Percentiles rank a stretch among this genome's conserved stretches.
Conservation (phyloP, 2,888 invertebrate species). For the Apeira syringaria region DNA sequence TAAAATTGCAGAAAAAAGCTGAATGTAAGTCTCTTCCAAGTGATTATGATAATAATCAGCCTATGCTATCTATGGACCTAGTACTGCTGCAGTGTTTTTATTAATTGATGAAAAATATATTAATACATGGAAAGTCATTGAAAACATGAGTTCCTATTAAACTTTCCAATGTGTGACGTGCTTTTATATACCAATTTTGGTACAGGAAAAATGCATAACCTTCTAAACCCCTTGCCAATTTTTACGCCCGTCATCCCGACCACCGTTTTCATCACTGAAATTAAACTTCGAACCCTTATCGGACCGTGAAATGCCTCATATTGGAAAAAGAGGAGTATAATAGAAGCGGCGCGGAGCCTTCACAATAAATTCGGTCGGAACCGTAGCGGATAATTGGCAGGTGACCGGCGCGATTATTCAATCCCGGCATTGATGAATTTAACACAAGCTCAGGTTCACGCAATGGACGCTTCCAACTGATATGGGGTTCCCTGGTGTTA, state of each 20-base stretch:
- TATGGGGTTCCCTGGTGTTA: slow-evolving; percentile 15
- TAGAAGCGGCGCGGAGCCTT: slow-evolving; percentile 43
- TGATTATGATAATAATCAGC: too few species aligned
- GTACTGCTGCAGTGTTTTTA: too few species aligned
- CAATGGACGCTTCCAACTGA: slow-evolving; percentile 11
- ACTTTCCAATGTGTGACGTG: too few species aligned
- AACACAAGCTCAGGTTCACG: slow-evolving; percentile 35
- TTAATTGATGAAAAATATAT: too few species aligned
- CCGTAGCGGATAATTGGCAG: slow-evolving; percentile 54
- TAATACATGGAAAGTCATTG: too few species aligned
- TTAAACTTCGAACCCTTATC: slow-evolving; percentile 34
- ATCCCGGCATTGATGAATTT: slow-evolving; percentile 56
- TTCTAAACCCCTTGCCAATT: slow-evolving; percentile 9
- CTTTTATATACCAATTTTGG: too few species aligned
- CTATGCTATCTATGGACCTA: too few species aligned
- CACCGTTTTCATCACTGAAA: slow-evolving; percentile 33
- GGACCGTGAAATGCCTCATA: slow-evolving; percentile 28
- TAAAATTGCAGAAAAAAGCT: too few species aligned
- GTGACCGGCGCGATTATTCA: slow-evolving; percentile 57
- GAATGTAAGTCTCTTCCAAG: too few species aligned
- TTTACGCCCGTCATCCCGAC: slow-evolving; percentile 20
- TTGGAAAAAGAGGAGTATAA: slow-evolving; percentile 50
- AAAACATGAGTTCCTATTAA: too few species aligned
- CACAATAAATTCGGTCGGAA: slow-evolving; percentile 52
- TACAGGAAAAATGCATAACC: slow-evolving; percentile 9